phyloP scores from a whole-genome alignment of 1,140 invertebrate genomes.

The Drosophila quadrilineata region DNA sequence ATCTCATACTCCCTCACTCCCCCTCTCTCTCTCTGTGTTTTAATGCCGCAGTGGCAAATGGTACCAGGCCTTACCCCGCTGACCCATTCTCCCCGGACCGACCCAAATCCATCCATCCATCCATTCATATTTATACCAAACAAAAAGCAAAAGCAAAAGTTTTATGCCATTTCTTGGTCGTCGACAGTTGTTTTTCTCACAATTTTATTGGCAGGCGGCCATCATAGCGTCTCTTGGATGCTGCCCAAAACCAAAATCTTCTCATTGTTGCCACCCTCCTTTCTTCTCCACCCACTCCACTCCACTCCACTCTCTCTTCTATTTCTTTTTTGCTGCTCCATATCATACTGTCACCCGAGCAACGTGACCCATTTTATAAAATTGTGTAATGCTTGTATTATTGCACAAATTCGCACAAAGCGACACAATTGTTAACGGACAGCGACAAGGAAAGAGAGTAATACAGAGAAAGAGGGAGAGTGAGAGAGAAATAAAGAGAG shows the following conservation, averaged over 20 bases:
- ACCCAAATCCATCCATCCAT: constrained; percentile 65
- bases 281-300: too few relatives aligned
- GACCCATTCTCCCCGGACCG: background rate
- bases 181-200: constrained; percentile 70
- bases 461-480: background rate
- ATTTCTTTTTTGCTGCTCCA: too few relatives aligned
- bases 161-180: constrained; percentile 59
- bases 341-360: constrained; percentile 5
- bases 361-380: constrained; percentile 68
- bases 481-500: background rate
- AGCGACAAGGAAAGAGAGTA: background rate
- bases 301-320: background rate
- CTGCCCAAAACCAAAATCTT: constrained; percentile 14
- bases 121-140: constrained; percentile 71
- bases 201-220: constrained; percentile 68
- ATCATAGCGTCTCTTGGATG: constrained; percentile 55
- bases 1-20: background rate
- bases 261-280: background rate
- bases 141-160: constrained; percentile 72
- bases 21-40: background rate
- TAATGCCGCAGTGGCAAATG: too few relatives aligned
- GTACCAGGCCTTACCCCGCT: background rate
- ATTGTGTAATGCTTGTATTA: constrained; percentile 62
- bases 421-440: constrained; percentile 16
- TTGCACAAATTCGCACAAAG: constrained; percentile 58